Evolutionary conservation across 2,113 vertebrate species (phyloP).

Genomic region (Podarcis raffonei): DNA sequence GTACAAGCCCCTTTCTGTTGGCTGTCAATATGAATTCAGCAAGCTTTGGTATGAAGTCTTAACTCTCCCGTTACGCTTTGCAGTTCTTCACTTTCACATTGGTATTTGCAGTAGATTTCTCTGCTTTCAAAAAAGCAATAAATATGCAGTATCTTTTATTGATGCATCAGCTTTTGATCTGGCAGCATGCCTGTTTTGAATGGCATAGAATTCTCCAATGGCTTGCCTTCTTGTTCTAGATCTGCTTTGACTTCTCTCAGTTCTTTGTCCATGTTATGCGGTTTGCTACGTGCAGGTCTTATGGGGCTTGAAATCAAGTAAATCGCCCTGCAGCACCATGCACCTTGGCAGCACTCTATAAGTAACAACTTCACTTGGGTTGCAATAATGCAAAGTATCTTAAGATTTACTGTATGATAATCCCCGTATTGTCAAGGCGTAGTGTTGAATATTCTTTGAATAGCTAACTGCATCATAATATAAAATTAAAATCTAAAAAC

Average conservation of each 20-base stretch:
- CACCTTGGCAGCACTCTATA: background rate
- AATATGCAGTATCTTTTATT: background rate
- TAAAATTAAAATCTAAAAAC: background rate
- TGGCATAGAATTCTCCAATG: background rate
- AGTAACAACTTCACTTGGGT: background rate
- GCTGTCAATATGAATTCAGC: background rate
- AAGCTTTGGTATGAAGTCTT: background rate
- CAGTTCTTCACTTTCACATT: background rate
- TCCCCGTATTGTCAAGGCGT: background rate
- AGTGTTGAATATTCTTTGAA: background rate
- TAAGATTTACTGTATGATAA: background rate
- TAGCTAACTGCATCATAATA: background rate
- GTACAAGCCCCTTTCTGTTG: constrained; percentile 70
- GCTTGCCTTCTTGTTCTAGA: background rate
- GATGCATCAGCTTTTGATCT: background rate
- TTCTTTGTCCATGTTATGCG: background rate
- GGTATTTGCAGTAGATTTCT: background rate
- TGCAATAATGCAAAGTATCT: background rate
- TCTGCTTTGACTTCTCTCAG: background rate
- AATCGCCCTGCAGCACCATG: background rate
- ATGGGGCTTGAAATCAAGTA: background rate
- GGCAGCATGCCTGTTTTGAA: background rate
- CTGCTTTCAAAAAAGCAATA: background rate
- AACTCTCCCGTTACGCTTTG: background rate
- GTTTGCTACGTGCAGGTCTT: background rate